Percentiles rank a stretch among this genome's conserved stretches.
Conservation (phyloP, 2,888 invertebrate genomes). For the Trisateles emortualis region DNA sequence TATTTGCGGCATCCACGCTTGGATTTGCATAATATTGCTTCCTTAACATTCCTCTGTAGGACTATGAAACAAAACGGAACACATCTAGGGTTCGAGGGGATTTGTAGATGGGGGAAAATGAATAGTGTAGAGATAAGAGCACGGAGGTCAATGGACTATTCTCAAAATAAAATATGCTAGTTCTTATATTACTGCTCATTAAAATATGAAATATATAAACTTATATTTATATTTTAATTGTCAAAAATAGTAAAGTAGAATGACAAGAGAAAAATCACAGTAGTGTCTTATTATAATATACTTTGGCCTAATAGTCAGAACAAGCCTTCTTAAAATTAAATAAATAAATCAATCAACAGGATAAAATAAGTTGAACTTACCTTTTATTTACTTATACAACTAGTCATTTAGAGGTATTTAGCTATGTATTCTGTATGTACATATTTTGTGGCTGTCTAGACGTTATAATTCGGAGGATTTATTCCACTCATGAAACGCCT, state of each 20-base stretch:
- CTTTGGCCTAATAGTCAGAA: too few species aligned
- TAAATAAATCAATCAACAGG: too few species aligned
- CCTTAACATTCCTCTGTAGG: conserved; percentile 80
- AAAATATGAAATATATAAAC: too few species aligned
- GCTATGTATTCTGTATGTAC: too few species aligned
- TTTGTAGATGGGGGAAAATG: conserved; percentile 37
- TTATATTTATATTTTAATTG: too few species aligned
- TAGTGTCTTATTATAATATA: too few species aligned
- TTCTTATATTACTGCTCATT: too few species aligned
- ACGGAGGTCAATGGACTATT: conserved; percentile 29
- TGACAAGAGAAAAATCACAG: too few species aligned
- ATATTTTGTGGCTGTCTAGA: conserved; percentile 6
- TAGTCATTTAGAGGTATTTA: too few species aligned
- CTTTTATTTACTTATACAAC: too few species aligned
- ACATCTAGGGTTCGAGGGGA: conserved; percentile 50
- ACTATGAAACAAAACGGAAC: conserved; percentile 70
- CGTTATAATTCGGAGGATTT: conserved; percentile 7
- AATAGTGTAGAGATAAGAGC: conserved; percentile 26
- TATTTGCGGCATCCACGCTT: conserved; percentile 82
- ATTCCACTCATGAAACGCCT: conserved; percentile 1
- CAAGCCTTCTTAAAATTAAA: too few species aligned
- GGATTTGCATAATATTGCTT: conserved; percentile 87
- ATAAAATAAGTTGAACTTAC: background rate
- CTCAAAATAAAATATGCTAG: conserved; percentile 26
- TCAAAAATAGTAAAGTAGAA: too few species aligned